Evolutionary conservation across 1,140 invertebrate genomes (phyloP), one percentile per base, ranked within the genome.

Genomic region (Leptonema lineaticorne): DNA sequence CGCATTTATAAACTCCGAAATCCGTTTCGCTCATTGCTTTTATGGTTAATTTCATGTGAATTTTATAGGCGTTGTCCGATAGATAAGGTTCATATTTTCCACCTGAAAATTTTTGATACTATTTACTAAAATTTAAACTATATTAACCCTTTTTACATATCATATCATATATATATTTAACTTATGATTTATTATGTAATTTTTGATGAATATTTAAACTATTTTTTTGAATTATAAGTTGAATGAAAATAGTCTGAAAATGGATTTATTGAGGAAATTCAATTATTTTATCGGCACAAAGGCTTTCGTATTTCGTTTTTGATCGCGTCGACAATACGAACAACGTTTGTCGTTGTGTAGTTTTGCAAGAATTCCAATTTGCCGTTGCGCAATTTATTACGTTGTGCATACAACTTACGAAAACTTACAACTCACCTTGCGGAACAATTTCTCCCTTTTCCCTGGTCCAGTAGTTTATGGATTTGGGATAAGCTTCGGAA

Each of bases 381-480:
- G 20, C 50, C 20, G 30, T 24, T 29, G 16, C n/a, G 56, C 26
- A 18, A 53, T 68, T 68, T 60, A 59, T 60, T 46, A 45, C 18
- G 27, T 16, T 30, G 16, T 60, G 18, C 57, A 37, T 3, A 41
- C 18, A 60, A 28, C 7, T 6, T 28, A 45, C 16, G 16, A 45
- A n/a, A 14, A 45, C 11, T 14, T 45, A 11, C 4, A 7, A 53
- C 53, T 83, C 82, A 89, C 89, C 87, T 75, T 88, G 85, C 66
- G 89, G 85, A 74, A 93, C 88, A 70, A 91, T 92, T 75, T 91
- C 89, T 57, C 89, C 89, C 29, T 85, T 87, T 69, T 92, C 89
- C 70, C 86, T 84, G 16, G 88, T 92, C 91, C 91, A 93, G 76
- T 92, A 93, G 75, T 92, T 93, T 57, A 93, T 92, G n/a, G 92